Base-by-base conservation (phyloP, 2,888 invertebrate genomes). In the Caenorhabditis wallacei region DNA sequence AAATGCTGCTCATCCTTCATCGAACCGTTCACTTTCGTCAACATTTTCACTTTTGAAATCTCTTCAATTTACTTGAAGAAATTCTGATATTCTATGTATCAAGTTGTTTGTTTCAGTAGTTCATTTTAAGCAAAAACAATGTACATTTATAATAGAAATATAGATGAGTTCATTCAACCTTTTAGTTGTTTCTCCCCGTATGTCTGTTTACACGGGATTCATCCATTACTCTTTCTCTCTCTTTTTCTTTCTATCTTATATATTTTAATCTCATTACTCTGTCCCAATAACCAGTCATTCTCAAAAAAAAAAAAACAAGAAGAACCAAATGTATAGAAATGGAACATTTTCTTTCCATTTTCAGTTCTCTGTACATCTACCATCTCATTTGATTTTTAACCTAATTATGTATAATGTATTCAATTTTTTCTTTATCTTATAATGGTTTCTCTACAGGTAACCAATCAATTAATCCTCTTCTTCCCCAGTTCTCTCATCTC, bases 381-480 rank as follows among this genome's bases (percentile, higher is more conserved):
- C 40, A 57, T 70, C 40, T 68, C 53, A 53, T 68, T 57, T 59
- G 20, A 24, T 37, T 59, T 57, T 8, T 56, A 56, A 69, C 8
- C 61, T 35, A 61, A 64, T 74, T 51, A 57, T 75, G 13, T 76
- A 66, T 51, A 75, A 75, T 75, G 59, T 64, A 57, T 57, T 54
- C 35, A 30, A 8, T 30, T 30, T 30, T n/a, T n/a, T n/a, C n/a
- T n/a, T n/a, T n/a, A n/a, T n/a, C 30, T 30, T 30, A 5, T 30
- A 8, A 51, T 70, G 70, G 70, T 70, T 79, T 79, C 63, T 63
- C 43, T 78, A 78, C 78, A 78, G 78, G 78, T 78, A 78, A 75
- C 66, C 59, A 66, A 43, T 16, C 2, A 11, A 30, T 48, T 37
- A 11, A 20, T 51, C 54, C 68, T n/a, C 51, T 48, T 54, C 10